Evolutionary conservation across 53 echinoderm and acorn worm species (phyloP), one percentile per base, ranked within the genome.

Genomic region (Pentamera pediparva): DNA sequence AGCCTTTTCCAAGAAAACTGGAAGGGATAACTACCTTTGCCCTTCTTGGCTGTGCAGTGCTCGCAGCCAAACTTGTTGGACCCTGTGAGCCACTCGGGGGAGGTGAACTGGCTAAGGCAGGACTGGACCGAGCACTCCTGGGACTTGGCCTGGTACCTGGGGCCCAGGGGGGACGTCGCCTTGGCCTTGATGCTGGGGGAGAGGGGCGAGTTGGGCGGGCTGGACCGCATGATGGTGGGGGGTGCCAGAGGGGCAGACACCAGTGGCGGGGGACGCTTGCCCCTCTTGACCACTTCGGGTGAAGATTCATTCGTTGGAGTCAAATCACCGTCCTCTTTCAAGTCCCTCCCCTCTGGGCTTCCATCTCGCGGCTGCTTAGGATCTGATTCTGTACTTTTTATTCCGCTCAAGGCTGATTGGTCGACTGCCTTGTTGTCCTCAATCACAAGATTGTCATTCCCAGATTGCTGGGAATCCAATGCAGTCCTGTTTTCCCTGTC

Each of bases 111-210:
- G 37, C 88, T 91, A 39, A 98, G 92, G 49, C 98, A 91, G 0
- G 98, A 92, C 76, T 91, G 77, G 19, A 98, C 89, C 2, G 98
- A 98, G 53, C 98, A 98, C 61, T 98, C 98, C 48, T 89, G 78
- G 17, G 80, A 76, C 63, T 91, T 91, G 40, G 88, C 67, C 54
- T 83, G 77, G 73, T 98, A 98, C 28, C 91, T 75, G 0, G 86
- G 86, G n/a, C 86, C 90, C 30, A 93, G 69, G 6, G 87, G 78
- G 0, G 90, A 89, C 22, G 79, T 86, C 13, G 86, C 90, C 11
- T 81, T 78, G 56, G 90, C 70, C 26, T 85, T 78, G 43, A 77
- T 84, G 38, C 75, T 89, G 0, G 90, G 90, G 3, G 90, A 89
- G 27, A 82, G 60, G 0, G 90, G 90, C 13, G 90, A 89, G 49